Conservation (phyloP, 2,113 vertebrate species). For the Archocentrus centrarchus region DNA sequence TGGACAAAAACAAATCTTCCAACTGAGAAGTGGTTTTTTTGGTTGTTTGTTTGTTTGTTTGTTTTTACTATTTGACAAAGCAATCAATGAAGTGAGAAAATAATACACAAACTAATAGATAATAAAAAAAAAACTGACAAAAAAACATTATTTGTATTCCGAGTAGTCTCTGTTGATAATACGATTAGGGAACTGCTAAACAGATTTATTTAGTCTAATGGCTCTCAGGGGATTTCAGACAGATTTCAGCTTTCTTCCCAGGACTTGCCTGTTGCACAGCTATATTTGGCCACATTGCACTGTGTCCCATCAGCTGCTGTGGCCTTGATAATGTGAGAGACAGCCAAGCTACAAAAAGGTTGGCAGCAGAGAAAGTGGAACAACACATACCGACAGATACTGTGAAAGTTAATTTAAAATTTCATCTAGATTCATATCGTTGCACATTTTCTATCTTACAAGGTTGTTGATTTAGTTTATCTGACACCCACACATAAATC, state of each 20-base stretch:
- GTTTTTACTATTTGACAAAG: neutral
- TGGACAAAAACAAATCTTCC: neutral
- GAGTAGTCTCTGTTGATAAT: neutral
- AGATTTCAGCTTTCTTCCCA: neutral
- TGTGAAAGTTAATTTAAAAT: neutral
- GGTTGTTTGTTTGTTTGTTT: neutral
- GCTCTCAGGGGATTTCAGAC: neutral
- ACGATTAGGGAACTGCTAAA: neutral
- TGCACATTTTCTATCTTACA: neutral
- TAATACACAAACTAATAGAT: neutral
- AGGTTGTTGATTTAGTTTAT: neutral
- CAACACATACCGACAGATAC: neutral
- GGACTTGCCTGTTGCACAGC: conserved; percentile 35
- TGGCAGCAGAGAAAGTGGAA: conserved; percentile 33
- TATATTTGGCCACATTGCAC: conserved; percentile 73
- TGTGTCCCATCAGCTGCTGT: conserved; percentile 48
- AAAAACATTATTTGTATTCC: neutral
- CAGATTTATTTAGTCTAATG: conserved; percentile 2
- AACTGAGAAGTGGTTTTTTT: neutral
- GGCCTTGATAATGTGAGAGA: conserved; percentile 44
- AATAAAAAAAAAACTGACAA: neutral
- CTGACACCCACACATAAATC: neutral
- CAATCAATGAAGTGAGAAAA: neutral
- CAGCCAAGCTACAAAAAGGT: conserved; percentile 20
- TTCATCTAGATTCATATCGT: neutral